Evolutionary conservation across 1,140 invertebrate genomes (phyloP), one percentile per base, ranked within the genome.

Genomic region (Nixonia krombeini): DNA sequence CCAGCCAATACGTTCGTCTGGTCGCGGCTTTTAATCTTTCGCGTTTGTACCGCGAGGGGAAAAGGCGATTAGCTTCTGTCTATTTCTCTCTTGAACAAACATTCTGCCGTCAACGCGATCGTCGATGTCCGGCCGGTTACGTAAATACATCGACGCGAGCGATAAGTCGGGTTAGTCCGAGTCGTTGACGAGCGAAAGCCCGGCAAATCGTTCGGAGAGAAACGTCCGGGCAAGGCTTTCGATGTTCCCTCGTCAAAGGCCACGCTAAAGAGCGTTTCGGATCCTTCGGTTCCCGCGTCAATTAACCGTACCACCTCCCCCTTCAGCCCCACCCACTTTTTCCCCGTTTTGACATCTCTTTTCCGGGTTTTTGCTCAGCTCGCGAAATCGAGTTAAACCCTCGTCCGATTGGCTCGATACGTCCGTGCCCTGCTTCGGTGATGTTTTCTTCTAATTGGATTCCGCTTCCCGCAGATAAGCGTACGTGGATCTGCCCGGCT

Each of bases 21-120:
- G 37, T 65, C 62, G 58, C 49, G 62, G 46, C 52, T 66, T 59
- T 66, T 66, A 66, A 66, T 66, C 59, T 58, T 37, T 49, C 49
- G 35, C 42, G 40, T 59, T 50, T 55, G 9, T 23, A 45, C 50
- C 50, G 55, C 42, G 49, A 50, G 52, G 35, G 17, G 15, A 12
- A 37, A 37, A 37, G n/a, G n/a, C n/a, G n/a, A n/a, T n/a, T n/a
- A n/a, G n/a, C n/a, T n/a, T n/a, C n/a, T n/a, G n/a, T n/a, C n/a
- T n/a, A n/a, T n/a, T n/a, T n/a, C n/a, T n/a, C n/a, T n/a, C n/a
- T n/a, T n/a, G n/a, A n/a, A n/a, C n/a, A n/a, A n/a, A n/a, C n/a
- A n/a, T n/a, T n/a, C n/a, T n/a, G n/a, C n/a, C n/a, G n/a, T n/a
- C n/a, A n/a, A n/a, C n/a, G n/a, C n/a, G n/a, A n/a, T n/a, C n/a